Conservation (phyloP, 1,140 invertebrate species). For the Hypsibius dujardini region DNA sequence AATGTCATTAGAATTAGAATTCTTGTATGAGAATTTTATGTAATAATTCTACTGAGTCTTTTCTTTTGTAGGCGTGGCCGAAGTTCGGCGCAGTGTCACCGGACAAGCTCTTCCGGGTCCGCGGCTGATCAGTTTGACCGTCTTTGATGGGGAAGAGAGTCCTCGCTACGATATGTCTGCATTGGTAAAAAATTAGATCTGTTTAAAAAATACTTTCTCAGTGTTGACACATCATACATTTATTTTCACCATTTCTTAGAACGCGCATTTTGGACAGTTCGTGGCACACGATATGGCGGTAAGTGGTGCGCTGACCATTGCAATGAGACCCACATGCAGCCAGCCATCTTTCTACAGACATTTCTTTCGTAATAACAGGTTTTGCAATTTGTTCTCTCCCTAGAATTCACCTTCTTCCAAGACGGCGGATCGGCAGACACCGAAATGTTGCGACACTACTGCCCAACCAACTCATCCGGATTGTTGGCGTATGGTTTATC, state of each 20-base stretch:
- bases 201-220: too few species aligned
- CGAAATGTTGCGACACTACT: not conserved
- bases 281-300: constrained; percentile 1
- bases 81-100: not conserved
- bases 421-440: not conserved
- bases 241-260: too few species aligned
- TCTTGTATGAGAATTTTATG: too few species aligned
- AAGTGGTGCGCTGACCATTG: not conserved
- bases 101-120: not conserved
- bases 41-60: too few species aligned
- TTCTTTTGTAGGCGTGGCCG: not conserved
- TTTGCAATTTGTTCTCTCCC: too few species aligned
- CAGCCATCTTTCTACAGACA: too few species aligned
- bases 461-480: not conserved
- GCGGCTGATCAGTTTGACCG: not conserved
- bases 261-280: constrained; percentile 12
- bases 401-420: constrained; percentile 12
- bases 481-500: not conserved
- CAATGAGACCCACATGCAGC: not conserved
- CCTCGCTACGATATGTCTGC: not conserved
- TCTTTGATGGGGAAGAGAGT: not conserved
- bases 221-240: too few species aligned
- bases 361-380: too few species aligned
- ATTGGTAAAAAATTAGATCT: not conserved
- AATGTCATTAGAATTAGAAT: too few species aligned